phyloP scores from a whole-genome alignment of 1,140 invertebrate genomes.

The Riptortus pedestris region DNA sequence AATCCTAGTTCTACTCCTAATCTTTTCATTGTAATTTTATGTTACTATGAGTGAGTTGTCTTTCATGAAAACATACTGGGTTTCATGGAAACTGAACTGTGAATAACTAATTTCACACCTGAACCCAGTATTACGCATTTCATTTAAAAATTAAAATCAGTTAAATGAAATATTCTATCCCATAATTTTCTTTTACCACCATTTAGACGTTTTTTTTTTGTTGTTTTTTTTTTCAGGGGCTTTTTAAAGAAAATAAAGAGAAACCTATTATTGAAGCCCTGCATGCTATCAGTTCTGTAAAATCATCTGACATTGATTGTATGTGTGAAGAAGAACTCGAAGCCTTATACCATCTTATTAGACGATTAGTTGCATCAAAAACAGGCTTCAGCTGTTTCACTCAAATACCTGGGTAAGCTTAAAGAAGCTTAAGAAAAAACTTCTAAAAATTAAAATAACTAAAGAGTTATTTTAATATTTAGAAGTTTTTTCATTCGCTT shows the following conservation, averaged over 20 bases:
- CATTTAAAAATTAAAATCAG: too few species aligned
- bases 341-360: slow-evolving; percentile 86
- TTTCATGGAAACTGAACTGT: too few species aligned
- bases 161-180: too few species aligned
- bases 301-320: slow-evolving; percentile 37
- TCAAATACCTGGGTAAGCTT: slow-evolving; percentile 62
- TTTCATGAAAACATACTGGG: too few species aligned
- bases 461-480: not conserved
- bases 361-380: slow-evolving; percentile 90
- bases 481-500: not conserved
- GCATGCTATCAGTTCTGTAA: slow-evolving; percentile 58
- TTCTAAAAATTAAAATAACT: not conserved
- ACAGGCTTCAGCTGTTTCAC: slow-evolving; percentile 95
- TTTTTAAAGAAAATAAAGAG: slow-evolving; percentile 98
- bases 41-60: too few species aligned
- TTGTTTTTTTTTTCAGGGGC: slow-evolving; percentile 57
- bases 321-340: slow-evolving; percentile 62
- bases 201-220: too few species aligned
- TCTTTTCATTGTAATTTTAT: too few species aligned
- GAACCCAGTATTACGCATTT: too few species aligned
- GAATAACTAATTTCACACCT: too few species aligned
- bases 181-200: too few species aligned
- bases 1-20: too few species aligned
- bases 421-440: slow-evolving; percentile 19
- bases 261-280: slow-evolving; percentile 79